A percentile compares a stretch with the other conserved stretches of the same genome.
phyloP scores from a whole-genome alignment of 2,797 vertebrate genomes.

The Poecilia velifera region DNA sequence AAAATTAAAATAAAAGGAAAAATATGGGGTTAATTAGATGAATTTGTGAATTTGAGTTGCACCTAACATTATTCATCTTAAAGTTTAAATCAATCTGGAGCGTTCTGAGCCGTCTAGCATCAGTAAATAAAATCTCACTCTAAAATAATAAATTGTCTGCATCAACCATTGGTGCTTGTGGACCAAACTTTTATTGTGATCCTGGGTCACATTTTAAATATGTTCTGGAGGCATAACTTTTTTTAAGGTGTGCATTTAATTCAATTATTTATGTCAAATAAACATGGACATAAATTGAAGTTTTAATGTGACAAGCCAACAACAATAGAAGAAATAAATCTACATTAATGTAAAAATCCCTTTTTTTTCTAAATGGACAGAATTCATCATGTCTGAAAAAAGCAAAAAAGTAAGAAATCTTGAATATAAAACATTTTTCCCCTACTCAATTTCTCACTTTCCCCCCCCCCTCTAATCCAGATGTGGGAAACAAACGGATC shows the following conservation, averaged over 20 bases:
- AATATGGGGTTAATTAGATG: background rate
- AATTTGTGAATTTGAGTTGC: background rate
- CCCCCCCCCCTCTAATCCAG: too few relatives aligned
- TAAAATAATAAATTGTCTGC: background rate
- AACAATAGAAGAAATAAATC: background rate
- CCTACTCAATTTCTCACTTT: background rate
- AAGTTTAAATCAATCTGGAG: background rate
- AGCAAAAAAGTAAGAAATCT: background rate
- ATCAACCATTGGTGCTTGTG: background rate
- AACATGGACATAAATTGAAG: background rate
- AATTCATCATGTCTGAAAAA: background rate
- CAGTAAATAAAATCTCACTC: background rate
- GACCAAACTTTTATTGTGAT: background rate
- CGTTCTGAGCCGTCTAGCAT: background rate
- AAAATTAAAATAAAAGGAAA: background rate
- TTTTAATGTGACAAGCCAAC: background rate
- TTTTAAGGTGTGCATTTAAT: background rate
- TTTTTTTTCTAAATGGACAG: background rate
- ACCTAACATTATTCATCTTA: background rate
- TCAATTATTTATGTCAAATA: background rate
- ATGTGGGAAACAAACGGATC: background rate
- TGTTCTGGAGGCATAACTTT: background rate
- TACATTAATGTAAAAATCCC: background rate
- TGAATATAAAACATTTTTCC: background rate
- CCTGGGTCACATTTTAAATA: background rate